Percentiles rank a stretch among this genome's conserved stretches.
These are phyloP conservation scores for Phragmatobia fuliginosa DNA, from an alignment of 2,888 invertebrate species.

Conservation along the genomic window DNA sequence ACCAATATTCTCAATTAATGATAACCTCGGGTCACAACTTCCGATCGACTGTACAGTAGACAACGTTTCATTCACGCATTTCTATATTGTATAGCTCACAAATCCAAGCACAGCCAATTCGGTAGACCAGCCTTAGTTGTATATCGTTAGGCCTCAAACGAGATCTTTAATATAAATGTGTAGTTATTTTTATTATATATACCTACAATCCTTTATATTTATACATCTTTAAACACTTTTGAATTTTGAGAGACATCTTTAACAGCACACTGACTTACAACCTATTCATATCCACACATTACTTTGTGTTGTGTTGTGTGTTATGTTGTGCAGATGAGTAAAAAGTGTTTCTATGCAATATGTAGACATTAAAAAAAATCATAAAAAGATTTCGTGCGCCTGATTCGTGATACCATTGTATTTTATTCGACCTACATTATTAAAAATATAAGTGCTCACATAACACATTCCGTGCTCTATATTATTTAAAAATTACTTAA, in stretches of 20 bases:
- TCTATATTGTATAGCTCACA: neutral
- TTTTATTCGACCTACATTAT: slow-evolving; percentile 6
- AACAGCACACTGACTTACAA: too few species aligned
- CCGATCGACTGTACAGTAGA: slow-evolving; percentile 45
- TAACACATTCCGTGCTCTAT: slow-evolving; percentile 17
- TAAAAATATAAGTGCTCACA: slow-evolving; percentile 8
- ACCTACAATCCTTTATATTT: too few species aligned
- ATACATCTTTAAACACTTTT: too few species aligned
- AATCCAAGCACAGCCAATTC: neutral
- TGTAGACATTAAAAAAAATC: neutral
- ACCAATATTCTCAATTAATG: slow-evolving; percentile 58
- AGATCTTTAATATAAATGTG: neutral
- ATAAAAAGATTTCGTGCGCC: slow-evolving; percentile 3
- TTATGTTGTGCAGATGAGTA: neutral
- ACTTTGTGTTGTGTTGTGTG: too few species aligned
- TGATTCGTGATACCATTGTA: slow-evolving; percentile 4
- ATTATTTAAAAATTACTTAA: slow-evolving; percentile 36
- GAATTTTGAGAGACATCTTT: too few species aligned
- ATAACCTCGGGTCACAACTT: slow-evolving; percentile 69
- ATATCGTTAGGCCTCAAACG: neutral
- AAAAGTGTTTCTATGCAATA: neutral
- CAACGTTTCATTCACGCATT: slow-evolving; percentile 24
- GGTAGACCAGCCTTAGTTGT: neutral
- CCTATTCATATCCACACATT: too few species aligned
- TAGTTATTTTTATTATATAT: too few species aligned